phyloP scores from a whole-genome alignment of 1,140 invertebrate genomes.

The Agrypnia vestita region DNA sequence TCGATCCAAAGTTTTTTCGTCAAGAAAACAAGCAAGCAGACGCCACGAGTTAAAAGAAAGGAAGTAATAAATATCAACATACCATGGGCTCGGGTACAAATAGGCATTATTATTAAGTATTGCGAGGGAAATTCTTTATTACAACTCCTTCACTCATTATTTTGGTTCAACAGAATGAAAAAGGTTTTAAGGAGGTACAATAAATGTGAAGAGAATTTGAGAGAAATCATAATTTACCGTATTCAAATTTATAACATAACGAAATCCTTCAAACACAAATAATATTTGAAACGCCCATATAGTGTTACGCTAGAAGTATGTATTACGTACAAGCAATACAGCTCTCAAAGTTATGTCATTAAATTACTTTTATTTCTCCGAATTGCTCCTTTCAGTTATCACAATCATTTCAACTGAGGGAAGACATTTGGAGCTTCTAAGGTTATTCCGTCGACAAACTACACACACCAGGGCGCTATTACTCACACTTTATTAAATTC shows the following conservation, averaged over 20 bases:
- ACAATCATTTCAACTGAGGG: constrained; percentile 8
- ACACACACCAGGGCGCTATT: neutral
- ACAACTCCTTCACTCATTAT: neutral
- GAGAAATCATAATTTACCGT: constrained; percentile 1
- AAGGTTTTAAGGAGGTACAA: neutral
- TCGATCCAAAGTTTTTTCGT: too few relatives aligned
- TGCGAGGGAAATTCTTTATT: too few relatives aligned
- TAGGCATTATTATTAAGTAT: too few relatives aligned
- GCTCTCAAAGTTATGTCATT: constrained; percentile 30
- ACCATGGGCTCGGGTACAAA: too few relatives aligned
- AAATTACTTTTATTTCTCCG: constrained; percentile 32
- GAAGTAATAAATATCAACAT: too few relatives aligned
- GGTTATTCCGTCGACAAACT: constrained; percentile 20
- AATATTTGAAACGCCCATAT: neutral
- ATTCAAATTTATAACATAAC: constrained; percentile 9
- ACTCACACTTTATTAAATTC: too few relatives aligned
- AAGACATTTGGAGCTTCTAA: constrained; percentile 11
- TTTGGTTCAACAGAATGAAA: neutral
- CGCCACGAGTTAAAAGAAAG: too few relatives aligned
- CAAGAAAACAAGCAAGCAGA: too few relatives aligned
- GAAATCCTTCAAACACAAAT: neutral
- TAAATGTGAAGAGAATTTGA: neutral
- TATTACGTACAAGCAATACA: constrained; percentile 25
- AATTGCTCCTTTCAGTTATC: constrained; percentile 8
- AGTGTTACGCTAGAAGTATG: constrained; percentile 14